Evolutionary conservation across 2,888 invertebrate species (phyloP), one percentile per base, ranked within the genome.

Genomic region (Papilio elwesi): DNA sequence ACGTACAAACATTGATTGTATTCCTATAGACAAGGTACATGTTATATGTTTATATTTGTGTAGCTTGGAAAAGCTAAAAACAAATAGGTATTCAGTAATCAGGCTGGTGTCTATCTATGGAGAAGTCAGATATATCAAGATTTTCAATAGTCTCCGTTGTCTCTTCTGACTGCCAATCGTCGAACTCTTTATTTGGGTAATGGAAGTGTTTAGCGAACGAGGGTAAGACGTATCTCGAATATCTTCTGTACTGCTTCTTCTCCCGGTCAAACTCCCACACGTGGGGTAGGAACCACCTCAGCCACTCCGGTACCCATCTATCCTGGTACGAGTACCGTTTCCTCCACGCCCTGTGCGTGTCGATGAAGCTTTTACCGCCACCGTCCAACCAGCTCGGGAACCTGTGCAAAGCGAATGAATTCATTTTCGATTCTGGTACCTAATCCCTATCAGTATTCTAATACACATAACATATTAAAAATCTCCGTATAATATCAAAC

Each of bases 101-200:
- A 9, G 71, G 51, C 5, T n/a, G 13, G 11, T 66, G 7, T 6
- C 8, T 7, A 10, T 65, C 7, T 26, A 68, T 55, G 36, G 73
- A 73, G 51, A 69, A 59, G 43, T 68, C n/a, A 8, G 69, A 69
- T 5, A 73, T 16, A 51, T 73, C 73, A 4, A 73, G 52, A 43
- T 73, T 73, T 26, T 73, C 73, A n/a, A 73, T 36, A 0, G 73
- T 70, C 48, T 73, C 73, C 12, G 73, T 70, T 2, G 69, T 15
- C 8, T 70, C 69, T 16, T 73, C 73, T 0, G 73, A 73, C 15
- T 16, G 6, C 65, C 65, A 73, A n/a, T 65, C 0, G 52, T 70
- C 51, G 52, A 70, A 73, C 0, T 36, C 52, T 7, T 6, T 16
- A 1, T 36, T 47, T 6, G 69, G 73, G 52, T 70, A 73, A 52